Conservation (phyloP, 2,113 vertebrate species). For the Calyptommatus sinebrachiatus region DNA sequence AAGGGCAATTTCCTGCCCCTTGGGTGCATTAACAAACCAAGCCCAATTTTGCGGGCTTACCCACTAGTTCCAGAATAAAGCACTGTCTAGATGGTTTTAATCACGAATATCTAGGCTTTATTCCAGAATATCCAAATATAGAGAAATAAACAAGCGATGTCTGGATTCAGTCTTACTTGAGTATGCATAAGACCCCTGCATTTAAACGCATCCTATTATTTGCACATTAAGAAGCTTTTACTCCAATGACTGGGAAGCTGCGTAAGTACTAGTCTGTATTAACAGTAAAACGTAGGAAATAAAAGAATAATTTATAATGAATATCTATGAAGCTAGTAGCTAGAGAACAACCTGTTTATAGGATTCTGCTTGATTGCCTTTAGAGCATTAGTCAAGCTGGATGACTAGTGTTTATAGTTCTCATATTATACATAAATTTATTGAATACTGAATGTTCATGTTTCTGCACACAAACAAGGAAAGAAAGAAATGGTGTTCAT, state of each 20-base stretch:
- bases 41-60: too few relatives aligned
- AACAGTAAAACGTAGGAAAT: constrained; percentile 33
- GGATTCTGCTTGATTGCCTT: constrained; percentile 37
- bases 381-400: constrained; percentile 29
- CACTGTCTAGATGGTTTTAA: too few relatives aligned
- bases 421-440: constrained; percentile 1
- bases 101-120: too few relatives aligned
- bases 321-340: constrained; percentile 33
- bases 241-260: constrained; percentile 32
- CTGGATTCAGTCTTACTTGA: background rate
- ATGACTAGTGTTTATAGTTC: constrained; percentile 9
- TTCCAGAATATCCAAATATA: too few relatives aligned
- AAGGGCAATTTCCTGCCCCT: too few relatives aligned
- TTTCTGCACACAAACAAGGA: background rate
- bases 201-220: constrained; percentile 21
- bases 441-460: background rate
- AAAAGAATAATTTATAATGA: constrained; percentile 41
- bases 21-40: too few relatives aligned
- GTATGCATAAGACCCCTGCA: background rate
- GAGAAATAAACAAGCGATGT: too few relatives aligned
- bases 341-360: constrained; percentile 39
- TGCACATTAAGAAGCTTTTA: constrained; percentile 13
- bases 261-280: constrained; percentile 37
- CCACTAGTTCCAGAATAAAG: too few relatives aligned
- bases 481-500: background rate